These are phyloP conservation scores for Pseudopipra pipra DNA, from an alignment of 2,113 vertebrate species.

Conservation along the genomic window DNA sequence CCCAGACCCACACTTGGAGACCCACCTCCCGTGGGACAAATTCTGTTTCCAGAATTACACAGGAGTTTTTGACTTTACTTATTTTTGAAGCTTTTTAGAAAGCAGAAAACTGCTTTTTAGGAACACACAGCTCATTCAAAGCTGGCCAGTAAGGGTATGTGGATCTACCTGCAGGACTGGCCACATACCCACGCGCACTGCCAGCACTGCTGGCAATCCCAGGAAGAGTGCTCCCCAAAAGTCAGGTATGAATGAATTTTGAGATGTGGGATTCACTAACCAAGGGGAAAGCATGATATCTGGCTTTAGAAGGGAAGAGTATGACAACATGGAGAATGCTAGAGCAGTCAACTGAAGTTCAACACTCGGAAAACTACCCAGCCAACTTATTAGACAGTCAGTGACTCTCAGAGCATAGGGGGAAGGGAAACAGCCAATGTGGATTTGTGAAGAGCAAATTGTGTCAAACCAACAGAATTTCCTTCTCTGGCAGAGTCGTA, in stretches of 20 bases:
- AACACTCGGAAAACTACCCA: neutral
- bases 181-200: accelerated
- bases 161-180: neutral
- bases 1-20: accelerated
- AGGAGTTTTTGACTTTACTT: neutral
- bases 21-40: neutral
- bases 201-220: neutral
- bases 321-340: neutral
- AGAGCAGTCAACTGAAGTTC: neutral
- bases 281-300: neutral
- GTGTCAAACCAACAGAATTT: neutral
- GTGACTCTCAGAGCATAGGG: neutral
- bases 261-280: neutral
- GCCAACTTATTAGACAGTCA: neutral
- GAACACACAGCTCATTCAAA: neutral
- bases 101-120: neutral
- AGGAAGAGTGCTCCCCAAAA: neutral
- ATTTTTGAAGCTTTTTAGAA: neutral
- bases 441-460: neutral
- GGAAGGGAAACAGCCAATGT: accelerated
- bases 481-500: neutral
- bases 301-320: neutral
- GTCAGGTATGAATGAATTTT: neutral
- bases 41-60: neutral
- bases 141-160: neutral